Evolutionary conservation across 2,113 vertebrate species (phyloP).

Genomic region (Hemiscyllium ocellatum): DNA sequence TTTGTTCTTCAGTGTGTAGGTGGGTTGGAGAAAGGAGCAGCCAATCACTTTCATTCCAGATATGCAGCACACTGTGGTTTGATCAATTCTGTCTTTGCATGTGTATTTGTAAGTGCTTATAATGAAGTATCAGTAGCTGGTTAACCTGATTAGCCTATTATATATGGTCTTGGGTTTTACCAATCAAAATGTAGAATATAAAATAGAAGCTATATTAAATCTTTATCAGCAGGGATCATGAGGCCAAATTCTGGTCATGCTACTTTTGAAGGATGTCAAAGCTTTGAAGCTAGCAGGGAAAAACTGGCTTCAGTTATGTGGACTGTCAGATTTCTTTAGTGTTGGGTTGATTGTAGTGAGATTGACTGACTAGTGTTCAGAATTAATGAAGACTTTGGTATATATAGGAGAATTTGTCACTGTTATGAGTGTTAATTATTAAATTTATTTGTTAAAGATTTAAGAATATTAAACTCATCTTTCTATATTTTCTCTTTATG

Average conservation of each 20-base stretch:
- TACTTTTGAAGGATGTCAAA: background rate
- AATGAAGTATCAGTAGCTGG: too few relatives aligned
- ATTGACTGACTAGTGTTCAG: background rate
- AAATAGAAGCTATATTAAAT: background rate
- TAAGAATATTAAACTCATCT: too few relatives aligned
- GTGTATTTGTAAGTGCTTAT: too few relatives aligned
- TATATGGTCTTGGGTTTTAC: background rate
- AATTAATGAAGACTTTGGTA: background rate
- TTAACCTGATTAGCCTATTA: background rate
- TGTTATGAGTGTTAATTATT: background rate
- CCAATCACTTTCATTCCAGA: background rate
- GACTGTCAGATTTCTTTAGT: background rate
- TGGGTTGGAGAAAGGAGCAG: background rate
- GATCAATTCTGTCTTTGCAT: background rate
- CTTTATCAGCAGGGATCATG: background rate
- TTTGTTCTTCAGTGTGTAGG: background rate
- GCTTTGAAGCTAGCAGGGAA: background rate
- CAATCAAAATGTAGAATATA: background rate
- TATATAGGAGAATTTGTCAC: background rate
- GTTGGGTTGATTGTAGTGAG: background rate
- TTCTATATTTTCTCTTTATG: too few relatives aligned
- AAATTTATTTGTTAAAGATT: background rate
- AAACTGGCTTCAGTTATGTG: background rate
- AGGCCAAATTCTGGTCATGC: background rate
- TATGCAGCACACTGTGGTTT: background rate